A percentile compares a stretch with the other conserved stretches of the same genome.
Conservation (phyloP, 2,113 vertebrate species). For the Echinops telfairi region DNA sequence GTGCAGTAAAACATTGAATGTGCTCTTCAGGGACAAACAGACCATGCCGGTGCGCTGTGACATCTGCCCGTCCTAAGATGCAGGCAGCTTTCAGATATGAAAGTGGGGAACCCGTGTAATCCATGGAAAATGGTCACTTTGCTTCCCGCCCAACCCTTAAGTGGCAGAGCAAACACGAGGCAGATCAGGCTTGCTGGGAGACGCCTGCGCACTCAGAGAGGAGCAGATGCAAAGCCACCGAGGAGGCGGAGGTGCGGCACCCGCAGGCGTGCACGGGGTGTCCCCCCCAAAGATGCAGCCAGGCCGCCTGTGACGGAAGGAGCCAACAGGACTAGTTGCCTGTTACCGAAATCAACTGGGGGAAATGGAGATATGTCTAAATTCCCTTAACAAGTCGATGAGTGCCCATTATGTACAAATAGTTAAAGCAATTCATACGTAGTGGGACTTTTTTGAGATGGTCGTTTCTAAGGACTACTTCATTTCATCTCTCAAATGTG, state of each 20-base stretch:
- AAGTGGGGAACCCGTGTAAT: neutral
- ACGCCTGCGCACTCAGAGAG: neutral
- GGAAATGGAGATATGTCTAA: neutral
- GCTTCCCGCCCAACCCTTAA: neutral
- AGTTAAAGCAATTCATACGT: neutral
- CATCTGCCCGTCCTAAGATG: neutral
- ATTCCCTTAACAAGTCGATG: neutral
- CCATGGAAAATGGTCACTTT: neutral
- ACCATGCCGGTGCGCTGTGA: neutral
- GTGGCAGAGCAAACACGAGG: neutral
- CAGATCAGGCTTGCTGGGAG: neutral
- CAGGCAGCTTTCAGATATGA: neutral
- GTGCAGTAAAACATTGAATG: neutral
- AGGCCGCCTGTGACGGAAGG: neutral
- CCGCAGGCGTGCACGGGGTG: neutral
- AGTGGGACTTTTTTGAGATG: neutral
- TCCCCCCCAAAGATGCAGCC: conserved; percentile 17
- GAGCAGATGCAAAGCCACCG: neutral
- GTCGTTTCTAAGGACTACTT: conserved; percentile 9
- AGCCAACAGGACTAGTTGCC: neutral
- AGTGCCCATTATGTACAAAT: neutral
- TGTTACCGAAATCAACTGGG: neutral
- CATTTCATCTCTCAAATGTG: neutral
- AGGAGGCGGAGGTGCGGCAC: neutral
- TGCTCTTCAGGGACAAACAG: neutral